A percentile compares a stretch with the other conserved stretches of the same genome.
These are phyloP conservation scores for Bruchidius siliquastri DNA, from an alignment of 2,888 invertebrate genomes.

Conservation along the genomic window DNA sequence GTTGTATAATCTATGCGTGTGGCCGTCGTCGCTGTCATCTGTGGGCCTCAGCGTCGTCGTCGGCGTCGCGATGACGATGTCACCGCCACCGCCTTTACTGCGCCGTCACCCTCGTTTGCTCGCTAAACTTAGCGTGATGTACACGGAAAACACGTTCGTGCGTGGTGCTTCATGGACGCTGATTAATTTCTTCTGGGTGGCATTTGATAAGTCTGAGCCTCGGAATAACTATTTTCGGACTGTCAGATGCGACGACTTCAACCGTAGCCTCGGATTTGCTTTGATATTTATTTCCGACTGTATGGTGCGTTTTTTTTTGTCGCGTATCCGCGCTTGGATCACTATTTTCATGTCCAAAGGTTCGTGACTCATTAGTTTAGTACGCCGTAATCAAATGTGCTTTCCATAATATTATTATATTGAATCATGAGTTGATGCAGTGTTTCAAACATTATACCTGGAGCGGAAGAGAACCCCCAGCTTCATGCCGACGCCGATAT, in stretches of 20 bases:
- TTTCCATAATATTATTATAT: too few relatives aligned
- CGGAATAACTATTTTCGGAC: background rate
- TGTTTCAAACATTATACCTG: too few relatives aligned
- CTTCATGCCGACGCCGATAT: too few relatives aligned
- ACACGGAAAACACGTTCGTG: background rate
- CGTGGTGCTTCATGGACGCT: background rate
- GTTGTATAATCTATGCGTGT: constrained; percentile 38
- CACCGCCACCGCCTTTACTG: constrained; percentile 8
- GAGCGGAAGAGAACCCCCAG: too few relatives aligned
- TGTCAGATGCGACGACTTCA: background rate
- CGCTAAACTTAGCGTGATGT: constrained; percentile 37
- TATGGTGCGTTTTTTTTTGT: background rate
- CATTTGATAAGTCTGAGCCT: background rate
- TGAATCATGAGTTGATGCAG: too few relatives aligned
- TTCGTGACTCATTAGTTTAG: too few relatives aligned
- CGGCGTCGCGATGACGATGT: constrained; percentile 19
- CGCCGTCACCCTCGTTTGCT: constrained; percentile 30
- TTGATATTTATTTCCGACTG: background rate
- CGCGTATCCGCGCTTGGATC: background rate
- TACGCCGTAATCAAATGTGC: too few relatives aligned
- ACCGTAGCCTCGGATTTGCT: background rate
- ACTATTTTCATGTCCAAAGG: background rate
- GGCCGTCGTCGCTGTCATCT: constrained; percentile 32
- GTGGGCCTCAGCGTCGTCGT: constrained; percentile 20
- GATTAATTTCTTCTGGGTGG: background rate